Evolutionary conservation across 2,797 vertebrate species (phyloP).

Genomic region (Holocentrus rufus): DNA sequence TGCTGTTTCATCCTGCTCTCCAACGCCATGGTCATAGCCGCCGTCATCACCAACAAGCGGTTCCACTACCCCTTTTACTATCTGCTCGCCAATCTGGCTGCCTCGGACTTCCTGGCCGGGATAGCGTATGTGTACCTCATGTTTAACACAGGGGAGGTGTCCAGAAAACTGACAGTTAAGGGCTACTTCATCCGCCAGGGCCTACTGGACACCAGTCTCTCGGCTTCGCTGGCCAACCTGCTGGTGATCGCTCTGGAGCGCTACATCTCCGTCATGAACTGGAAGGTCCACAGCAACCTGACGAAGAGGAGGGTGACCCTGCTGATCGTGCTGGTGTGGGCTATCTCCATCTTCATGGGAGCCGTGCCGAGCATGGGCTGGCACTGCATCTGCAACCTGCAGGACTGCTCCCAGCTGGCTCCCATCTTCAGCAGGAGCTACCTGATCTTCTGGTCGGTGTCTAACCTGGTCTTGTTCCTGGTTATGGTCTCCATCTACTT

Average conservation of each 20-base stretch:
- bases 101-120: conserved; percentile 95
- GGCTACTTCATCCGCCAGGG: conserved; percentile 95
- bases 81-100: conserved; percentile 93
- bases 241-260: conserved; percentile 95
- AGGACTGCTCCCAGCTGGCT: conserved; percentile 88
- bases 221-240: conserved; percentile 92
- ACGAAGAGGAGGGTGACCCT: conserved; percentile 93
- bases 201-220: conserved; percentile 92
- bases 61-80: conserved; percentile 99
- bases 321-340: conserved; percentile 92
- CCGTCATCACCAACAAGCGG: conserved; percentile 92
- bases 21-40: conserved; percentile 93
- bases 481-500: conserved; percentile 94
- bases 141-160: conserved; percentile 92
- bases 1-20: conserved; percentile 95
- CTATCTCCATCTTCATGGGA: conserved; percentile 93
- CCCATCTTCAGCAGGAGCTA: conserved; percentile 97
- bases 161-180: conserved; percentile 86
- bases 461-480: conserved; percentile 91
- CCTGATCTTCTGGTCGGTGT: conserved; percentile 93
- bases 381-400: conserved; percentile 95
- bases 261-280: conserved; percentile 93
- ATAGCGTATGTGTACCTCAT: conserved; percentile 97
- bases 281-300: conserved; percentile 94
- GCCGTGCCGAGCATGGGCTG: conserved; percentile 94